Conservation (phyloP, 2,888 invertebrate species). For the Acanthoscelides obtectus region DNA sequence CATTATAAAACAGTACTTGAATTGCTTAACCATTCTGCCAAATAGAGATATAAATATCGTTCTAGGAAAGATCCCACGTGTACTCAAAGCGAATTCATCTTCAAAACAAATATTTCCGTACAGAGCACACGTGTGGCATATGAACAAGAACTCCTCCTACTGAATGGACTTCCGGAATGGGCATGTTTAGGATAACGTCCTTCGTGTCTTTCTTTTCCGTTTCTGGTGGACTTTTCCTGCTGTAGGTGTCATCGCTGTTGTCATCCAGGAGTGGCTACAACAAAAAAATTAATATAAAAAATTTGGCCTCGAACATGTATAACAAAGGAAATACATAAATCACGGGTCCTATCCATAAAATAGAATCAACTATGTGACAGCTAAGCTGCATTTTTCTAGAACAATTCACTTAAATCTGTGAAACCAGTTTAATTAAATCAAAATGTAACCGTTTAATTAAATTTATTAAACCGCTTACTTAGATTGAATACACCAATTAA, state of each 20-base stretch:
- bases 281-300: no score
- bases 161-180: slow-evolving; percentile 67
- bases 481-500: no score
- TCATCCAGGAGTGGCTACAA: slow-evolving; percentile 63
- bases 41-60: not conserved
- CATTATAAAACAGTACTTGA: not conserved
- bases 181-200: slow-evolving; percentile 59
- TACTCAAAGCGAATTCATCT: not conserved
- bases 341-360: no score
- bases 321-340: no score
- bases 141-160: slow-evolving; percentile 85
- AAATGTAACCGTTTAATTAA: no score
- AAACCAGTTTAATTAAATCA: no score
- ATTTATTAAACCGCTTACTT: no score
- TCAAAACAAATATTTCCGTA: slow-evolving; percentile 37
- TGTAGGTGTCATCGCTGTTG: slow-evolving; percentile 60
- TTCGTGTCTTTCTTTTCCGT: slow-evolving; percentile 64
- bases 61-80: not conserved
- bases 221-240: slow-evolving; percentile 66
- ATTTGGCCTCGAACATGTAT: no score
- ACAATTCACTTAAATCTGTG: no score
- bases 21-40: not conserved
- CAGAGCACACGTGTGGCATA: slow-evolving; percentile 85
- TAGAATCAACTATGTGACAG: no score
- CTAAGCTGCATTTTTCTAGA: no score